phyloP scores from a whole-genome alignment of 2,113 vertebrate species.

The Oplegnathus fasciatus region DNA sequence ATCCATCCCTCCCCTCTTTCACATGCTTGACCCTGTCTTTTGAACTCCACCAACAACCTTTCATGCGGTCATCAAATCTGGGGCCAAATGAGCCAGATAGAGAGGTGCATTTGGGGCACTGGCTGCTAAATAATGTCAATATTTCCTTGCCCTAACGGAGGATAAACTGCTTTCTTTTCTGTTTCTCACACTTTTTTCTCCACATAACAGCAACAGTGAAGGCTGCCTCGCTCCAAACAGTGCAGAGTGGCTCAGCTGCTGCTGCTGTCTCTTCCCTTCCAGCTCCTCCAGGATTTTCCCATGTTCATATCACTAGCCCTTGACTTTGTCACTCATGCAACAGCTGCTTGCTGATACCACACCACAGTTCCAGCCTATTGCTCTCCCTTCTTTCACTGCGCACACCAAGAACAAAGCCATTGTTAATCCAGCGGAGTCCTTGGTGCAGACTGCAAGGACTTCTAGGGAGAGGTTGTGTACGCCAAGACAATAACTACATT shows the following conservation, averaged over 20 bases:
- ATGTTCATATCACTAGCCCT: conserved; percentile 89
- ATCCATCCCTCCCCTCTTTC: conserved; percentile 56
- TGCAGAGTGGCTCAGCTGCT: conserved; percentile 82
- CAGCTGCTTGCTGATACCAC: conserved; percentile 91
- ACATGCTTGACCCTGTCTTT: conserved; percentile 69
- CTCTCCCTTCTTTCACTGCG: conserved; percentile 74
- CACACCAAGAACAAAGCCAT: conserved; percentile 81
- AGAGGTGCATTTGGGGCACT: conserved; percentile 13
- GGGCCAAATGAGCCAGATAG: conserved; percentile 34
- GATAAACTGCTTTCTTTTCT: conserved; percentile 62
- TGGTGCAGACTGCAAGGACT: conserved; percentile 84
- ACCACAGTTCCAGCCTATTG: conserved; percentile 77
- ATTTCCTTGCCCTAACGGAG: conserved; percentile 50
- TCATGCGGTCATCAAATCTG: conserved; percentile 48
- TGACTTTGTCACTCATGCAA: conserved; percentile 91
- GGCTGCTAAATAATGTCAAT: conserved; percentile 55
- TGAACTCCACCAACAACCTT: conserved; percentile 61
- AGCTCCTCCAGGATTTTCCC: conserved; percentile 86
- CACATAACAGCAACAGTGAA: conserved; percentile 58
- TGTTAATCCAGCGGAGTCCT: conserved; percentile 77
- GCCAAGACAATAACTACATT: conserved; percentile 67
- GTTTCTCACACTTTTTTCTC: conserved; percentile 55
- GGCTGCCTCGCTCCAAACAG: conserved; percentile 61
- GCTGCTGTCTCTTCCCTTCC: conserved; percentile 83
- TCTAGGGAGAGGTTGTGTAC: conserved; percentile 61